Base-by-base conservation (phyloP, 2,888 invertebrate species). In the Leptinotarsa juncta region DNA sequence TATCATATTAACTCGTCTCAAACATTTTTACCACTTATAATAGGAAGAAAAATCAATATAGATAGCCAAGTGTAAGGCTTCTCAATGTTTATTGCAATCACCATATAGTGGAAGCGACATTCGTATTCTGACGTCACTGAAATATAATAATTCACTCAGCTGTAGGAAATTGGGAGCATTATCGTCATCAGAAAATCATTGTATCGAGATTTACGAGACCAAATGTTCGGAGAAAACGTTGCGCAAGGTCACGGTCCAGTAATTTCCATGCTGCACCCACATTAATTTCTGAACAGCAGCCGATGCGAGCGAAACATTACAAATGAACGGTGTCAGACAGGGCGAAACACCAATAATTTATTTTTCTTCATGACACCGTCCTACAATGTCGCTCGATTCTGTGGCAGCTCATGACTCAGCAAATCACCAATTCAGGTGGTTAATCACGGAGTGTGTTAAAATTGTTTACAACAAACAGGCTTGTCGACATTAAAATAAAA, bases 261-360 rank as follows among this genome's bases (percentile, higher is more conserved):
- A 77, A 77, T 66, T 77, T 77, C 72, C 75, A 71, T 76, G 77
- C 77, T 77, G 77, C 77, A 77, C 77, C 77, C 77, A 75, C 75
- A 32, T 53, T 55, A 60, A 53, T 42, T 67, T 32, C 16, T 62
- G 32, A 4, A 18, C 16, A 62, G 14, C n/a, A 16, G 62, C n/a
- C 12, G n/a, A 5, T n/a, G n/a, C 62, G 42, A 62, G 12, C 26
- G 18, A 42, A 62, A 62, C 26, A 62, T 15, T 42, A 62, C 62
- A 32, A 5, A 7, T 10, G 32, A 32, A 62, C 42, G 32, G 62
- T 62, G 62, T 62, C 18, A 62, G 4, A 62, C 5, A 62, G 5
- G 0, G 12, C 12, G 4, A n/a, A 5, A 12, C 3, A 2, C 3
- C 12, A 0, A 51, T 51, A 4, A 51, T 16, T 51, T 16, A 51